Conservation (phyloP, 1,140 invertebrate genomes). For the Cyclargus thomasi region DNA sequence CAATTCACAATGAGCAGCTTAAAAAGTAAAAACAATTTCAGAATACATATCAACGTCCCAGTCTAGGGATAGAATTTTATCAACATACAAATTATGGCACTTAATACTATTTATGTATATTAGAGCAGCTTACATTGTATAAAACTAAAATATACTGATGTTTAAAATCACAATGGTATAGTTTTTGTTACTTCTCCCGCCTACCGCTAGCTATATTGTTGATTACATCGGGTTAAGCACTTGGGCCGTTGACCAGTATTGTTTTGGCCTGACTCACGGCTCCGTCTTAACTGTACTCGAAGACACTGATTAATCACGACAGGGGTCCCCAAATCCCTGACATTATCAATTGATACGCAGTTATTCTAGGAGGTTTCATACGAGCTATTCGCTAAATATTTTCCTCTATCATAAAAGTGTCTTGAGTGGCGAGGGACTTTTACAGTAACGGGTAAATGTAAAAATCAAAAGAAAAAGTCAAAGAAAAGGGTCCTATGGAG, state of each 20-base stretch:
- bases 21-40: no score
- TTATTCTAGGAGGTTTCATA: background rate
- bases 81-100: no score
- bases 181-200: background rate
- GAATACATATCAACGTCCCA: no score
- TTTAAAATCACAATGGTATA: background rate
- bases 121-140: background rate
- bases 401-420: background rate
- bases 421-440: no score
- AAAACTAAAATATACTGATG: background rate
- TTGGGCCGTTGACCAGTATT: conserved; percentile 19
- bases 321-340: no score
- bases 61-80: no score
- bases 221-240: conserved; percentile 17
- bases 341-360: no score
- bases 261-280: conserved; percentile 1
- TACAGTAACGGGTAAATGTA: no score
- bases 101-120: background rate
- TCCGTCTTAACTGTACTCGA: background rate
- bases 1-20: no score
- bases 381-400: background rate
- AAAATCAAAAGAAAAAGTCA: no score
- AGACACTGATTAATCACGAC: background rate
- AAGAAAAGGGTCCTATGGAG: no score
- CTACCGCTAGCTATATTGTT: conserved; percentile 2